Evolutionary conservation across 2,113 vertebrate species (phyloP).

Genomic region (Choloepus hoffmanni): DNA sequence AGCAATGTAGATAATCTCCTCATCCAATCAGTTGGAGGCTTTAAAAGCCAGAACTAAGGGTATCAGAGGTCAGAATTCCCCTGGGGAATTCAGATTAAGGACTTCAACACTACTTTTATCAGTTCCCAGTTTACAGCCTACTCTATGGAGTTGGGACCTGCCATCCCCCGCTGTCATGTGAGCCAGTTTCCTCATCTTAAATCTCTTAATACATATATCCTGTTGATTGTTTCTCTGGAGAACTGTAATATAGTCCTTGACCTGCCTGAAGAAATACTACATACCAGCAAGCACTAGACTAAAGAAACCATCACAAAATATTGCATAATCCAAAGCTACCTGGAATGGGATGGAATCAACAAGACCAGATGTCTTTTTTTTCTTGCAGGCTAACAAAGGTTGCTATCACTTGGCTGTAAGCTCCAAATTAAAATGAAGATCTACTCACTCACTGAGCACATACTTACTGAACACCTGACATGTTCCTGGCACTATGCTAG

Average conservation of each 20-base stretch:
- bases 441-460: not conserved
- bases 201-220: no score
- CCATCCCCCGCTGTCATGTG: no score
- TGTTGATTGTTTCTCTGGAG: no score
- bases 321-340: not conserved
- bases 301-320: slow-evolving; percentile 29
- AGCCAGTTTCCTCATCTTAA: no score
- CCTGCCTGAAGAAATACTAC: not conserved
- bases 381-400: not conserved
- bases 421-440: not conserved
- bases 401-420: not conserved
- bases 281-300: not conserved
- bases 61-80: no score
- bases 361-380: not conserved
- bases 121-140: no score
- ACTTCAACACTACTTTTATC: no score
- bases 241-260: not conserved
- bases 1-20: no score
- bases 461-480: not conserved
- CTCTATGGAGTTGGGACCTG: no score
- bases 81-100: no score
- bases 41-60: no score
- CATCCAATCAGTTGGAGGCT: no score
- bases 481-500: not conserved
- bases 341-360: not conserved